Base-by-base conservation (phyloP, 35 echinoderm and acorn worm species). In the Patiria miniata region DNA sequence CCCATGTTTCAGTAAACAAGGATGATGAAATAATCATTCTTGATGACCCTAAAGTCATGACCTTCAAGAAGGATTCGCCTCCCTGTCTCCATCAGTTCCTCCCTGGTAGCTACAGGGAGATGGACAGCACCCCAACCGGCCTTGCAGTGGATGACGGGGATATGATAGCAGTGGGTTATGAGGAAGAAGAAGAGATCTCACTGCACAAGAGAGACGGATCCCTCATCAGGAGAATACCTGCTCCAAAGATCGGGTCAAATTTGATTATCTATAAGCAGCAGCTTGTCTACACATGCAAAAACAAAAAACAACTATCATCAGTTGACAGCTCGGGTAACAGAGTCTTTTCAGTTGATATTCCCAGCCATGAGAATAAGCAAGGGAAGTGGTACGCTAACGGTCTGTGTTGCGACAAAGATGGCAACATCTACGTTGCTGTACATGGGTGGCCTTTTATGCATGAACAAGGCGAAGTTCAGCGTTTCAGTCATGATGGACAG, bases 1-100 rank as follows among this genome's bases (percentile, higher is more conserved):
- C 0, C 23, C 23, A 26, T 32, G 5, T 69, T 34, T 10, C 61
- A 32, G 61, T 69, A 12, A 34, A 69, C 61, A 69, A 29, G 19
- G 34, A 34, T 34, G 61, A 69, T 69, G 23, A 69, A 26, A 8
- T 69, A 21, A 32, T 32, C 12, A 23, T 69, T 26, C 22, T 69
- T 69, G 61, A 69, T 34, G 34, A 8, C 7, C 18, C 34, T 32
- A 34, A 21, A 5, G 29, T 69, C 61, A 69, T 22, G 61, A 34
- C 8, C 61, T 69, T 69, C 34, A 69, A 69, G 18, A 69, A 0
- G 0, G 34, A 69, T 22, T 6, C 19, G 23, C 2, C 1, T 17
- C 61, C 61, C 61, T 47, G 42, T 12, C 65, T 73, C 8, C 65
- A 73, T 73, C 65, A 73, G 65, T 73, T 73, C 65, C 26, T 14